A percentile compares a stretch with the other conserved stretches of the same genome.
Conservation (phyloP, 2,888 invertebrate species). For the Pristionchus arcanus region DNA sequence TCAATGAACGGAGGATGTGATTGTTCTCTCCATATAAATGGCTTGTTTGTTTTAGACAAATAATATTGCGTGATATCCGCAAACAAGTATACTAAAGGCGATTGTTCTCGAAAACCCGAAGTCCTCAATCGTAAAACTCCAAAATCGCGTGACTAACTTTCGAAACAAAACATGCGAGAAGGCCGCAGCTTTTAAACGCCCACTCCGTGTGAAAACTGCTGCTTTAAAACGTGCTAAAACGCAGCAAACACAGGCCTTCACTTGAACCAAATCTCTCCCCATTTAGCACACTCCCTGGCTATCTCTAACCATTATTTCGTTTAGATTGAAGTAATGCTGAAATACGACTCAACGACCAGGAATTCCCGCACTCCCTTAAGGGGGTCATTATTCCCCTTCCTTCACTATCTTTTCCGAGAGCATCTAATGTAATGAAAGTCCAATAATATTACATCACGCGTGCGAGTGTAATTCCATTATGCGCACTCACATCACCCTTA, state of each 20-base stretch:
- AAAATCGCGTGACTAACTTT: not conserved
- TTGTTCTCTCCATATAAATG: too few relatives aligned
- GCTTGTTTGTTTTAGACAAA: too few relatives aligned
- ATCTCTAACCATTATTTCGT: not conserved
- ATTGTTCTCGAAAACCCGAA: too few relatives aligned
- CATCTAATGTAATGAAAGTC: not conserved
- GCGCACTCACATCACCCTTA: not conserved
- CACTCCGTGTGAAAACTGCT: not conserved
- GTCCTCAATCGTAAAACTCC: not conserved
- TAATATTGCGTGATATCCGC: too few relatives aligned
- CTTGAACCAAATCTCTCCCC: not conserved
- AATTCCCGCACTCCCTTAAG: not conserved
- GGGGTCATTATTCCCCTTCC: not conserved
- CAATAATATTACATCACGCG: not conserved
- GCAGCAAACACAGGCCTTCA: not conserved
- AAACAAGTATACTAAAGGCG: too few relatives aligned
- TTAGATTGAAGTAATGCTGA: not conserved
- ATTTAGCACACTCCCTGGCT: not conserved
- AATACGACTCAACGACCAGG: not conserved
- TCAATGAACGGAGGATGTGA: not conserved
- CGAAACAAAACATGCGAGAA: not conserved
- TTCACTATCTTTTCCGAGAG: not conserved
- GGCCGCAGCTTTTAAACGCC: not conserved
- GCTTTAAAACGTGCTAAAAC: not conserved
- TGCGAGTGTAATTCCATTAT: not conserved